Evolutionary conservation across 2,113 vertebrate genomes (phyloP).

Genomic region (Amphiprion percula): DNA sequence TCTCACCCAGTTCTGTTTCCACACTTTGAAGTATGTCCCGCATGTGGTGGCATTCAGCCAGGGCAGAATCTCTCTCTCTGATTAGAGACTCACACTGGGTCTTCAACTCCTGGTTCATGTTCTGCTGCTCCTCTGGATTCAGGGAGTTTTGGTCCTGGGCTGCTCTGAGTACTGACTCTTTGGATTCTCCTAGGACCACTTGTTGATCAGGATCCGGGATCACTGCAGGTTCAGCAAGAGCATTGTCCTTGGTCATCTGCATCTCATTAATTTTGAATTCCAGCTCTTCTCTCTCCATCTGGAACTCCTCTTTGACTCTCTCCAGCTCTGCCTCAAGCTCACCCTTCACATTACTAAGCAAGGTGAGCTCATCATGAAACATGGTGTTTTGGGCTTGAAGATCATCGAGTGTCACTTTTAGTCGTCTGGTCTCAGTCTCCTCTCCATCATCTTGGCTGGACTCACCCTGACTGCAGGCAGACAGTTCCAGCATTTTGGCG

Average conservation of each 20-base stretch:
- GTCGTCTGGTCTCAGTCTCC: slow-evolving; percentile 76
- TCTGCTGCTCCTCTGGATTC: slow-evolving; percentile 82
- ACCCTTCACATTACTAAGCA: slow-evolving; percentile 91
- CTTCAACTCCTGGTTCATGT: slow-evolving; percentile 80
- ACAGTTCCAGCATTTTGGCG: slow-evolving; percentile 79
- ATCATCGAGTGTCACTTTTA: slow-evolving; percentile 86
- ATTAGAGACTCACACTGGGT: slow-evolving; percentile 84
- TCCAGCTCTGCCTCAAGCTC: slow-evolving; percentile 92
- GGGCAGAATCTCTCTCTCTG: slow-evolving; percentile 88
- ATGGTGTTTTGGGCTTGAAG: slow-evolving; percentile 91
- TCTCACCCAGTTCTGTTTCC: slow-evolving; percentile 89
- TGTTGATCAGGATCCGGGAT: slow-evolving; percentile 67
- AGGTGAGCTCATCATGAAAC: slow-evolving; percentile 92
- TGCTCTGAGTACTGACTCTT: slow-evolving; percentile 56
- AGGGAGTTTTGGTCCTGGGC: slow-evolving; percentile 26
- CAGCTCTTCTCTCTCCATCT: slow-evolving; percentile 93
- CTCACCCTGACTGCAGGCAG: slow-evolving; percentile 58
- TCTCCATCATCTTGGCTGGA: slow-evolving; percentile 42
- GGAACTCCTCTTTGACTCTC: slow-evolving; percentile 89
- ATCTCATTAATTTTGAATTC: slow-evolving; percentile 98
- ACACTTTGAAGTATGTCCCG: slow-evolving; percentile 88
- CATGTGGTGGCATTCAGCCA: slow-evolving; percentile 87
- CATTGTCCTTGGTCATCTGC: slow-evolving; percentile 89
- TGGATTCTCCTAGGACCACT: slow-evolving; percentile 77
- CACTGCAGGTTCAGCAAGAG: slow-evolving; percentile 73